These are phyloP conservation scores for Branchipolynoe longqiensis DNA, from an alignment of 2,888 invertebrate species.

Conservation along the genomic window DNA sequence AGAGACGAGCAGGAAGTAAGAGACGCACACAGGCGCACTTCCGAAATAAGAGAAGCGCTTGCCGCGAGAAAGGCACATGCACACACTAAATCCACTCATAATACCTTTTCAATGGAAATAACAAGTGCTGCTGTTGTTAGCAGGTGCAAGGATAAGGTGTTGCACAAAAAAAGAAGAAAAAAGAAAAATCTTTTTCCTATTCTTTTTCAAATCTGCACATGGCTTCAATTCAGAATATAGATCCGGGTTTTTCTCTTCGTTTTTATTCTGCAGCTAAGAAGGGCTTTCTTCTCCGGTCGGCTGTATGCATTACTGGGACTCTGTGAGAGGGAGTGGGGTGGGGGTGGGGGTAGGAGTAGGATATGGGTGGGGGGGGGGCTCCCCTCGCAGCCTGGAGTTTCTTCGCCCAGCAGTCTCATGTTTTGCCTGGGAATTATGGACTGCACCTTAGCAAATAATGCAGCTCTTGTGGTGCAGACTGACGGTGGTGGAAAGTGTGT, in stretches of 20 bases:
- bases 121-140: constrained; percentile 37
- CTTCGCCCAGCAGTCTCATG: not conserved
- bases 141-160: not conserved
- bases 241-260: not conserved
- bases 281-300: not conserved
- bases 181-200: not conserved
- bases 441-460: constrained; percentile 30
- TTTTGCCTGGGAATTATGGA: not conserved
- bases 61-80: no score
- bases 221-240: no score
- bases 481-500: no score
- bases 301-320: constrained; percentile 21
- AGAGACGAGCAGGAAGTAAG: no score
- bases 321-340: no score
- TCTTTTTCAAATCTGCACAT: no score
- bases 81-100: not conserved
- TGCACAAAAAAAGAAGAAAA: not conserved
- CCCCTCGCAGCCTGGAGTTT: not conserved
- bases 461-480: constrained; percentile 1
- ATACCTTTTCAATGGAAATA: constrained; percentile 4
- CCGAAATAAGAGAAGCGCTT: not conserved
- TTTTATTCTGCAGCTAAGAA: not conserved
- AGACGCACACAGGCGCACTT: no score
- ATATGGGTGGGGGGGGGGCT: no score
- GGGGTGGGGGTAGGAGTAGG: no score